These are phyloP conservation scores for Ageneiosus marmoratus DNA, from an alignment of 2,113 vertebrate genomes.

Conservation along the genomic window DNA sequence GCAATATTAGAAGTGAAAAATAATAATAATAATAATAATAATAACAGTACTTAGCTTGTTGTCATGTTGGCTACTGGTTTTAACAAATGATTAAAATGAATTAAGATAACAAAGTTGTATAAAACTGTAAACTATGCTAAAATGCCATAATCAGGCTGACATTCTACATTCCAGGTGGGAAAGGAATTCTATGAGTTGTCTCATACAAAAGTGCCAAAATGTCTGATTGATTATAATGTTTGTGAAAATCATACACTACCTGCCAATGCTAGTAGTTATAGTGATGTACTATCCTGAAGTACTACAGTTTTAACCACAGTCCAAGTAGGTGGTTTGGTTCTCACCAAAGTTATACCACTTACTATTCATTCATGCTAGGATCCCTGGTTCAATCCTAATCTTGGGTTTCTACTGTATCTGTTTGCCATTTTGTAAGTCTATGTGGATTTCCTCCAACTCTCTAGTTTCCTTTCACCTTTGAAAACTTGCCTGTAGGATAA, in stretches of 20 bases:
- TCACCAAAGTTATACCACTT: background rate
- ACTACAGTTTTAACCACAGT: background rate
- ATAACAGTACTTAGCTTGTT: background rate
- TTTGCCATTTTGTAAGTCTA: background rate
- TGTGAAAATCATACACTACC: background rate
- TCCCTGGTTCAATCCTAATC: background rate
- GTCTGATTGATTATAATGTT: background rate
- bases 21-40: no score
- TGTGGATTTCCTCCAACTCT: background rate
- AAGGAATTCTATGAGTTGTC: no score
- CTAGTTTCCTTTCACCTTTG: background rate
- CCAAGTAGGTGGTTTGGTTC: background rate
- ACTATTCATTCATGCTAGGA: background rate
- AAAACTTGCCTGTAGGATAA: background rate
- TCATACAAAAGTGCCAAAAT: background rate
- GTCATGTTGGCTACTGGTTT: background rate
- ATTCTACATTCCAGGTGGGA: no score
- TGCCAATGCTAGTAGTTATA: background rate
- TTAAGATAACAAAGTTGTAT: background rate
- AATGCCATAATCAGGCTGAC: background rate
- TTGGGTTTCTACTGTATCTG: background rate
- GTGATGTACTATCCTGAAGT: background rate
- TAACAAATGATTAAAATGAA: background rate
- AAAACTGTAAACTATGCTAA: background rate
- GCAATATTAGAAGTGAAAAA: background rate